Evolutionary conservation across 2,113 vertebrate genomes (phyloP).

Genomic region (Leptobrachium leishanense): DNA sequence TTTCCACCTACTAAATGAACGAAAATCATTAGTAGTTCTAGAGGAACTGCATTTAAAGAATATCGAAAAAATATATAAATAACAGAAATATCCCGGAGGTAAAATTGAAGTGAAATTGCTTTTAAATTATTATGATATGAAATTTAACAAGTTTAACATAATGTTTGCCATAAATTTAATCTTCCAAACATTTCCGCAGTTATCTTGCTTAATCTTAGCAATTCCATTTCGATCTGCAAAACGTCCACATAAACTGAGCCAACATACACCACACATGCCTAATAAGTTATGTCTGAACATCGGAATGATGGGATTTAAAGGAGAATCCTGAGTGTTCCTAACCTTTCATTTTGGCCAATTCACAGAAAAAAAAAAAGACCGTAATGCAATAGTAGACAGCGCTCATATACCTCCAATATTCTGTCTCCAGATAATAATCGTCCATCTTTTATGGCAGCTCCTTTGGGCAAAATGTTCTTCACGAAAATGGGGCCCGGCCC

Average conservation of each 20-base stretch:
- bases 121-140: constrained; percentile 20
- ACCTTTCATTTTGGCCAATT: neutral
- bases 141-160: constrained; percentile 12
- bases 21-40: neutral
- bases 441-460: constrained; percentile 93
- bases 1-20: neutral
- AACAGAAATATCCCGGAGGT: neutral
- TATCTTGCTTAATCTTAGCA: constrained; percentile 5
- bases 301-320: constrained; percentile 14
- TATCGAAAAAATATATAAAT: neutral
- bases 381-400: neutral
- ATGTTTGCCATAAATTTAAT: constrained; percentile 14
- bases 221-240: constrained; percentile 6
- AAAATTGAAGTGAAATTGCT: constrained; percentile 14
- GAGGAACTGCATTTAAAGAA: neutral
- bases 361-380: neutral
- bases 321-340: constrained; percentile 6
- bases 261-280: neutral
- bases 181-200: neutral
- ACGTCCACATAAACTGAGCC: neutral
- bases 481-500: constrained; percentile 93
- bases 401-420: constrained; percentile 83
- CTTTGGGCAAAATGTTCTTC: constrained; percentile 94
- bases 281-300: neutral
- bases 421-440: constrained; percentile 93